Conservation (phyloP, 2,888 invertebrate species). For the Autographa gamma region DNA sequence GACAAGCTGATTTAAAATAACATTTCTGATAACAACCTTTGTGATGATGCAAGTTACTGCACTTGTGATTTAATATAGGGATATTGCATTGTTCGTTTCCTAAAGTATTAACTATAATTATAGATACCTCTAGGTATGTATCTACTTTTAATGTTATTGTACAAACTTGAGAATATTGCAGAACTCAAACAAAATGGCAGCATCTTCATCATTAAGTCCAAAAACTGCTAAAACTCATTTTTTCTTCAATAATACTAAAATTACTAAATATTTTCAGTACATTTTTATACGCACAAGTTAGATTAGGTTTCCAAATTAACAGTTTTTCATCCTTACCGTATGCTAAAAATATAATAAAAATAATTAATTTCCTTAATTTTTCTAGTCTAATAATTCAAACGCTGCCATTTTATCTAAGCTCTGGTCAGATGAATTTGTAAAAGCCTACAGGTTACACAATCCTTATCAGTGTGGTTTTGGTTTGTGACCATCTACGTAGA, state of each 20-base stretch:
- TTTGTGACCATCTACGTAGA: conserved; percentile 99
- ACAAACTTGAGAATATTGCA: conserved; percentile 1
- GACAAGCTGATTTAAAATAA: neutral
- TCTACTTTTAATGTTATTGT: neutral
- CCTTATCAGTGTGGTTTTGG: conserved; percentile 96
- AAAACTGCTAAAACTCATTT: no score
- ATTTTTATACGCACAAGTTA: no score
- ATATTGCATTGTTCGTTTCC: neutral
- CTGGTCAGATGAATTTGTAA: neutral
- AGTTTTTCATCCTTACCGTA: no score
- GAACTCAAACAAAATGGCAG: neutral
- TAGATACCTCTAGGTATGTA: neutral
- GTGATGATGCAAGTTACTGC: neutral
- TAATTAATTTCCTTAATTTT: no score
- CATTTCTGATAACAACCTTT: neutral
- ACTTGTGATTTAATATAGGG: neutral
- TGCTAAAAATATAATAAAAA: no score
- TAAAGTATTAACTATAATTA: no score
- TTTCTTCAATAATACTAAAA: no score
- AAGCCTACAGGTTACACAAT: neutral
- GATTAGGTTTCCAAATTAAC: no score
- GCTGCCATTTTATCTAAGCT: neutral
- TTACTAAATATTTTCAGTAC: no score
- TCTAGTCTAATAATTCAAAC: neutral
- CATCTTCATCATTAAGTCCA: neutral